phyloP scores from a whole-genome alignment of 2,113 vertebrate species.

The Turnix velox region DNA sequence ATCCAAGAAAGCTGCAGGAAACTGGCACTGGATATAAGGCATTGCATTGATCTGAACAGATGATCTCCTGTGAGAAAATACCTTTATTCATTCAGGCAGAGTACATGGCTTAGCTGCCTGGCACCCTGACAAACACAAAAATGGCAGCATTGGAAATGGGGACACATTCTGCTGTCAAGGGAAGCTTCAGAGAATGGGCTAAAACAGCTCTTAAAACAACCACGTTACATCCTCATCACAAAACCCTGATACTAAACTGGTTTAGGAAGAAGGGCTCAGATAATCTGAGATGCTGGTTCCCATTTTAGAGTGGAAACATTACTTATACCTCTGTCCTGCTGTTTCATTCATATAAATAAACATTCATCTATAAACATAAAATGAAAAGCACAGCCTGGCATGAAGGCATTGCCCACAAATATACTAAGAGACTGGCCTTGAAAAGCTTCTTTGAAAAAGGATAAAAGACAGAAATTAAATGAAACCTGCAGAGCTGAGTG shows the following conservation, averaged over 20 bases:
- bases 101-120: not conserved
- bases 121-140: not conserved
- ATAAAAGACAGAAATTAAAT: not conserved
- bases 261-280: not conserved
- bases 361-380: not conserved
- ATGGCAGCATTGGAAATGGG: not conserved
- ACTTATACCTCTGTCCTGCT: not conserved
- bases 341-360: not conserved
- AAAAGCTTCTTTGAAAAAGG: not conserved
- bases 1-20: constrained; percentile 34
- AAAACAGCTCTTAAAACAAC: not conserved
- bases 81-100: not conserved
- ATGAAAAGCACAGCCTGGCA: not conserved
- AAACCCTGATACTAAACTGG: not conserved
- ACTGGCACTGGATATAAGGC: constrained; percentile 22
- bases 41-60: not conserved
- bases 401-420: accelerated
- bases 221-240: not conserved
- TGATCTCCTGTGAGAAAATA: constrained; percentile 47
- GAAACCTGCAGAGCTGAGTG: not conserved
- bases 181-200: not conserved
- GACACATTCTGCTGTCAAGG: not conserved
- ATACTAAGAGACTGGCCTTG: not conserved
- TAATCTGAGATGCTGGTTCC: not conserved
- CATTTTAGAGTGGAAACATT: not conserved